Evolutionary conservation across 1,140 invertebrate species (phyloP).

Genomic region (Pogonomyrmex barbatus): DNA sequence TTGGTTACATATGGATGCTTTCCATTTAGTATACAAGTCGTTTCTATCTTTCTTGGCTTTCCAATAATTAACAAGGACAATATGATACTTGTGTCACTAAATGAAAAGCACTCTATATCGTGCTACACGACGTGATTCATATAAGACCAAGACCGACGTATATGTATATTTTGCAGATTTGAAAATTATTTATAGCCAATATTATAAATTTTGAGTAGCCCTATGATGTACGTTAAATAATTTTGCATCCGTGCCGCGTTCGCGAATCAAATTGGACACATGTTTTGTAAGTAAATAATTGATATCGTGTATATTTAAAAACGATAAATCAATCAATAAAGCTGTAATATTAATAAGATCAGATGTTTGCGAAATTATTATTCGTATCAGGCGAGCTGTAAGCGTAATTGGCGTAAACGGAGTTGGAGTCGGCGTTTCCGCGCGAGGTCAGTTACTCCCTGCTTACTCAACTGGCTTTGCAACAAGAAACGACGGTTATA

Average conservation of each 20-base stretch:
- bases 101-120: not conserved
- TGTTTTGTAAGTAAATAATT: not conserved
- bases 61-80: too few relatives aligned
- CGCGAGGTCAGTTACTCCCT: constrained; percentile 66
- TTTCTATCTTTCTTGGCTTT: too few relatives aligned
- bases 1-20: not conserved
- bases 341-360: not conserved
- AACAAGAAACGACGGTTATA: constrained; percentile 79
- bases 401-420: constrained; percentile 53
- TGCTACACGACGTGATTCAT: not conserved
- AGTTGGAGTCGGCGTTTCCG: constrained; percentile 42
- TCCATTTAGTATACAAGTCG: too few relatives aligned
- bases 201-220: not conserved
- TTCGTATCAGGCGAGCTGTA: constrained; percentile 45
- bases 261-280: not conserved
- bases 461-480: constrained; percentile 65
- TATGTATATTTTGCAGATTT: not conserved
- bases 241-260: not conserved
- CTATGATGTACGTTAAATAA: not conserved
- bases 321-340: not conserved
- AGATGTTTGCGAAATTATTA: constrained; percentile 11
- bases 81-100: too few relatives aligned
- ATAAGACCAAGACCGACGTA: not conserved
- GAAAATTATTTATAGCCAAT: not conserved
- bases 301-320: not conserved